Base-by-base conservation (phyloP, 1,140 invertebrate genomes). In the Chionoecetes opilio region DNA sequence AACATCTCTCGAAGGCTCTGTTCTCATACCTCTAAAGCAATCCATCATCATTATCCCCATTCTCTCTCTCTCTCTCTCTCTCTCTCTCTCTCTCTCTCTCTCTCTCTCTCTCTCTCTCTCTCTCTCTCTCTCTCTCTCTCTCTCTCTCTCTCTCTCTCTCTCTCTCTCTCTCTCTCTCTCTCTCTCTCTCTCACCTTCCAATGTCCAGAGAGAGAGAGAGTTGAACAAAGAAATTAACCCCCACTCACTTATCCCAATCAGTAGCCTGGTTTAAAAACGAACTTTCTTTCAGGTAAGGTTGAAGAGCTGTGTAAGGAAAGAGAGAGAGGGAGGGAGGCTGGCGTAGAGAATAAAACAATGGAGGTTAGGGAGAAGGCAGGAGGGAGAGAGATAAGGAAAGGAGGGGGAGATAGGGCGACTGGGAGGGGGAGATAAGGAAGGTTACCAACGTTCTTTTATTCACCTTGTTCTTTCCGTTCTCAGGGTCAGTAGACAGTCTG, bases 81-180 rank as follows among this genome's bases (percentile, higher is more conserved):
- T 14, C 41, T 6, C 41, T 14, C 41, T 14, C 14, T 46, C 14
- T 5, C 41, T 53, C 37, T 3, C 17, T 11, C 29, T 26, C 6
- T 11, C 46, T 38, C 31, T 29, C 8, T 53, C 41, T 53, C 37
- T 26, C 89, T 0, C n/a, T 3, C 89, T 46, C 14, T 38, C 17
- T 38, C n/a, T 37, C 35, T 37, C 29, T 37, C n/a, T 46, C n/a
- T 91, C 37, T 91, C 46, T 91, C 38, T 91, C 38, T 90, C 34
- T 84, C 82, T 84, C 82, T 84, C 82, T 84, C 82, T 84, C 82
- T 84, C 82, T 84, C 82, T 84, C 82, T 84, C 82, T 84, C 82
- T 84, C 82, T 84, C 82, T 84, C 82, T n/a, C 3, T 85, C 82
- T 85, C 82, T 85, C 82, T 85, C 82, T 85, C 82, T 85, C 82